Evolutionary conservation across 1,140 invertebrate genomes (phyloP).

Genomic region (Drosophila funebris): DNA sequence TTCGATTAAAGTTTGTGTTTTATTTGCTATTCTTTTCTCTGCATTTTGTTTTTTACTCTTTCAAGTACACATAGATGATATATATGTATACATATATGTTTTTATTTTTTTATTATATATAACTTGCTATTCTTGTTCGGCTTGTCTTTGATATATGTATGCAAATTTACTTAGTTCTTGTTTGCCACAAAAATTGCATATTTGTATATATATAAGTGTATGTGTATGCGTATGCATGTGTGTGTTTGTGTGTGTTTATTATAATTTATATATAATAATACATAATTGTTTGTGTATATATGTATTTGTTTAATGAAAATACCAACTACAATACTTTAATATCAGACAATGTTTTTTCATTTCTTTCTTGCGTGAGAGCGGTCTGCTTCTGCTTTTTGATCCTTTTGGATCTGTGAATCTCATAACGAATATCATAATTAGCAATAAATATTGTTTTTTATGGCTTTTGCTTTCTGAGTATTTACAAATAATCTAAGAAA

Average conservation of each 20-base stretch:
- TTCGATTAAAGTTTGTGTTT: conserved; percentile 71
- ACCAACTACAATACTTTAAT: conserved; percentile 80
- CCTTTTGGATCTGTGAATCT: conserved; percentile 13
- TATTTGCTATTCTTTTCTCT: conserved; percentile 48
- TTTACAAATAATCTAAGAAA: conserved; percentile 79
- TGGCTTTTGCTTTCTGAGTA: conserved; percentile 60
- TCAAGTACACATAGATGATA: conserved; percentile 74
- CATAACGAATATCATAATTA: conserved; percentile 63
- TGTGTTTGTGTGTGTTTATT: conserved; percentile 30
- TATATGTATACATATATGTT: conserved; percentile 24
- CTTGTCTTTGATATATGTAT: conserved; percentile 62
- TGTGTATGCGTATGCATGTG: conserved; percentile 1
- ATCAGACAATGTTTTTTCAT: conserved; percentile 66
- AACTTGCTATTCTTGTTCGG: conserved; percentile 37
- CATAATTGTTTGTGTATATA: conserved; percentile 33
- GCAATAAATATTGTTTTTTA: conserved; percentile 51
- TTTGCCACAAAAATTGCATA: conserved; percentile 66
- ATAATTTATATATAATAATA: conserved; percentile 49
- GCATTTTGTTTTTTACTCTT: conserved; percentile 52
- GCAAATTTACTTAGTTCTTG: conserved; percentile 34
- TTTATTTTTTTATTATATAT: conserved; percentile 45
- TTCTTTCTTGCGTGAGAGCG: conserved; percentile 9
- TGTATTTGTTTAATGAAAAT: conserved; percentile 47
- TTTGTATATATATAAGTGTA: conserved; percentile 16
- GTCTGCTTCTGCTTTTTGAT: conserved; percentile 1